phyloP scores from a whole-genome alignment of 2,113 vertebrate species.

The Erythrolamprus reginae region DNA sequence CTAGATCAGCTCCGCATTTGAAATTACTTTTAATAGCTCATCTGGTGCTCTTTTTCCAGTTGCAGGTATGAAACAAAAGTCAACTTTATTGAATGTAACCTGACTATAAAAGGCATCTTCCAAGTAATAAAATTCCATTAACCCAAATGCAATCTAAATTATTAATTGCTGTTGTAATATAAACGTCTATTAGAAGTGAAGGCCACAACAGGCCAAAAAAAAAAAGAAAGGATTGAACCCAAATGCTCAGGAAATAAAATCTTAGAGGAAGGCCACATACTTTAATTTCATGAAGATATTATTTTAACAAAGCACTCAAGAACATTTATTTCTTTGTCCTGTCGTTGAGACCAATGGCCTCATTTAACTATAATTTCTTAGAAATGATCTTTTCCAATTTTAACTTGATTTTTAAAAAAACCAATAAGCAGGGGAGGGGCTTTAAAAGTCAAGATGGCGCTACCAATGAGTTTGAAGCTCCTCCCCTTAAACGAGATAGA shows the following conservation, averaged over 20 bases:
- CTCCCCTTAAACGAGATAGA: not conserved
- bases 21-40: not conserved
- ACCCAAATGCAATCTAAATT: not conserved
- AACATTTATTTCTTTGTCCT: constrained; percentile 26
- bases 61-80: constrained; percentile 13
- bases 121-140: not conserved
- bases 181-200: constrained; percentile 31
- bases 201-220: constrained; percentile 35
- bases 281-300: constrained; percentile 51
- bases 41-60: constrained; percentile 14
- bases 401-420: not conserved
- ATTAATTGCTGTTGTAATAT: constrained; percentile 4
- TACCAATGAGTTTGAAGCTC: not conserved
- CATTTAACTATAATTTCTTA: not conserved
- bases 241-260: constrained; percentile 45
- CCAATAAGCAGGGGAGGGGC: not conserved
- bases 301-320: constrained; percentile 44
- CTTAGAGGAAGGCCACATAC: constrained; percentile 41
- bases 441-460: not conserved
- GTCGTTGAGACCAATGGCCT: not conserved
- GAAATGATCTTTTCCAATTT: not conserved
- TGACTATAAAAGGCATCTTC: not conserved
- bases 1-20: not conserved
- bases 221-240: constrained; percentile 36
- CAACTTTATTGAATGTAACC: not conserved